Base-by-base conservation (phyloP, 2,113 vertebrate species). In the Pelodiscus sinensis region DNA sequence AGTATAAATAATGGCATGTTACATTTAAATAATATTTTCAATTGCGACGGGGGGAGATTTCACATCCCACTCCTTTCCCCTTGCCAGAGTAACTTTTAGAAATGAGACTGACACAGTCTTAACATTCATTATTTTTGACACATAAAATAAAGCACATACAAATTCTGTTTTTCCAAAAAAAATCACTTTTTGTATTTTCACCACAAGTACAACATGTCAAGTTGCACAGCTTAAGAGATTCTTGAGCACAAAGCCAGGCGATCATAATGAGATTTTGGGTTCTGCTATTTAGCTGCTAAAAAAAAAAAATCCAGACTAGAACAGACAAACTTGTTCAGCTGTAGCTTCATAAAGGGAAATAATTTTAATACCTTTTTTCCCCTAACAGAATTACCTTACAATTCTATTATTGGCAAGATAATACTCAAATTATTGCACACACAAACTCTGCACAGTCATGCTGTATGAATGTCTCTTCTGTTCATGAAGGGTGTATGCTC, bases 81-180 rank as follows among this genome's bases (percentile, higher is more conserved):
- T 97, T 92, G 81, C 89, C 85, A 93, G 60, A 86, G 75, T 82
- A 91, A 84, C 81, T 87, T 82, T 81, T 91, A 95, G 87, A 90
- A 91, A 82, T 56, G 56, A 89, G 89, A 94, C 22, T 51, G 87
- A 92, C 87, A 86, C 84, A 55, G 57, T 92, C 86, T 65, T 77
- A 91, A 95, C 92, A 94, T 90, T 95, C 85, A 4, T 92, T 89
- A 86, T 85, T 5, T 87, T 84, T 79, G 80, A 35, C 92, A 87
- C 54, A 60, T 82, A 92, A 96, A 96, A 93, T 94, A 97, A 93
- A 96, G 91, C 91, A 96, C 90, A 92, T 93, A 77, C 38, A 94
- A 71, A 44, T 56, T 77, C 91, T 31, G n/a, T 88, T 80, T 55
- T 87, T 90, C 81, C 89, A 44, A 65, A 80, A 22, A 60, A 73